phyloP scores from a whole-genome alignment of 2,888 invertebrate genomes.

The Osedax frankpressi region DNA sequence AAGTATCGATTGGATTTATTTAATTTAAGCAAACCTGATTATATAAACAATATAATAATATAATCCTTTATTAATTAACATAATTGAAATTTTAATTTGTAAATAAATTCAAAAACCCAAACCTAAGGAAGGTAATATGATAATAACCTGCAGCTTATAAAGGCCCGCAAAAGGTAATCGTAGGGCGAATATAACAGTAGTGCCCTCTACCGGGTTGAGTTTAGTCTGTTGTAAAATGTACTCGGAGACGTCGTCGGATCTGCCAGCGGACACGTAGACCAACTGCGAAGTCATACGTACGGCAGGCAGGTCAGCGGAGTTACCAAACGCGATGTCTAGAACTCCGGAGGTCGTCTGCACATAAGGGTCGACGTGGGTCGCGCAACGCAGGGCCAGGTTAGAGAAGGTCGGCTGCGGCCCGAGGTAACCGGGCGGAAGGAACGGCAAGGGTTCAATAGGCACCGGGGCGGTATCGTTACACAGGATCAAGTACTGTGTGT shows the following conservation, averaged over 20 bases:
- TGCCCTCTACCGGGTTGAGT: slow-evolving; percentile 16
- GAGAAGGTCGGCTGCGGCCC: slow-evolving; percentile 43
- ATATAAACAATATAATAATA: neutral
- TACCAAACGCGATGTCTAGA: slow-evolving; percentile 31
- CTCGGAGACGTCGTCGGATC: slow-evolving; percentile 38
- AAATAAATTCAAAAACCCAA: too few species aligned
- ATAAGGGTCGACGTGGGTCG: slow-evolving; percentile 41
- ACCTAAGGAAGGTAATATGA: slow-evolving; percentile 35
- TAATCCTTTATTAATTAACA: neutral
- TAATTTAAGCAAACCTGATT: neutral
- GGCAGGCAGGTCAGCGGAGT: slow-evolving; percentile 31
- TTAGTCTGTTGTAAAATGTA: slow-evolving; percentile 41
- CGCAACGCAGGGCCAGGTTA: slow-evolving; percentile 37
- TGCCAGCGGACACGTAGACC: slow-evolving; percentile 30
- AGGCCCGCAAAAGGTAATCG: slow-evolving; percentile 39
- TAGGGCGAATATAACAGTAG: slow-evolving; percentile 33
- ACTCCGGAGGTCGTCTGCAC: slow-evolving; percentile 38
- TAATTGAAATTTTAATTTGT: neutral
- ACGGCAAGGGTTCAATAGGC: slow-evolving; percentile 37
- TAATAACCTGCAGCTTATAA: slow-evolving; percentile 45
- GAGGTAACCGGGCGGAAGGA: slow-evolving; percentile 43
- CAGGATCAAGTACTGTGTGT: slow-evolving; percentile 34
- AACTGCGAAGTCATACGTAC: slow-evolving; percentile 45
- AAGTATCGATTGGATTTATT: too few species aligned
- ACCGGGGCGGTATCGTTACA: slow-evolving; percentile 38